phyloP scores from a whole-genome alignment of 2,797 vertebrate genomes.

The Bradypodion ventrale region DNA sequence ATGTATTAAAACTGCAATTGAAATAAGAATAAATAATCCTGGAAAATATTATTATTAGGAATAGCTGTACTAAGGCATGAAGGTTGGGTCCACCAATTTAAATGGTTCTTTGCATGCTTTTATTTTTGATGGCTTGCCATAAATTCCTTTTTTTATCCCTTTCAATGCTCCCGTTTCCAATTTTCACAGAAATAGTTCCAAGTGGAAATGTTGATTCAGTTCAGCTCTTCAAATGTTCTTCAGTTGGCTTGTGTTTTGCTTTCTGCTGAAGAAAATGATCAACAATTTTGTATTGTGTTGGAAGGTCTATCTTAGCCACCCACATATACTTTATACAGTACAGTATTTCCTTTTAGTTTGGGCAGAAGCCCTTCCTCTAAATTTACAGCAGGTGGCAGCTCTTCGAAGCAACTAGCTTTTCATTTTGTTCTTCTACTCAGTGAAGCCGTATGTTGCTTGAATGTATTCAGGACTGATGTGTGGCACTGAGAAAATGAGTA shows the following conservation, averaged over 20 bases:
- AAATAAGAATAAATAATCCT: background rate
- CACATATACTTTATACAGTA: too few relatives aligned
- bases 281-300: background rate
- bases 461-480: background rate
- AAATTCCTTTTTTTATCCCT: background rate
- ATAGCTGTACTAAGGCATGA: background rate
- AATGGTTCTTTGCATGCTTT: background rate
- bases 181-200: background rate
- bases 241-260: background rate
- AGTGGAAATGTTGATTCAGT: background rate
- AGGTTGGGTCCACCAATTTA: background rate
- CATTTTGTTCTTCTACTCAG: too few relatives aligned
- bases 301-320: background rate
- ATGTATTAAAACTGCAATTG: background rate
- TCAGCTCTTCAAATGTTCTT: background rate
- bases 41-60: background rate
- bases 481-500: background rate
- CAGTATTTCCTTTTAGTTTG: background rate
- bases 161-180: background rate
- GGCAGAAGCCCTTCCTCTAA: background rate
- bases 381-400: slow-evolving; percentile 5
- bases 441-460: background rate
- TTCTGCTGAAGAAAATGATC: background rate
- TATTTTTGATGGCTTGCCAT: too few relatives aligned
- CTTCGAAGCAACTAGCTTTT: background rate